A percentile compares a stretch with the other conserved stretches of the same genome.
These are phyloP conservation scores for Aurelia aurita DNA, from an alignment of 30 jellyfish, hydroid and myxozoan genomes.

Conservation along the genomic window DNA sequence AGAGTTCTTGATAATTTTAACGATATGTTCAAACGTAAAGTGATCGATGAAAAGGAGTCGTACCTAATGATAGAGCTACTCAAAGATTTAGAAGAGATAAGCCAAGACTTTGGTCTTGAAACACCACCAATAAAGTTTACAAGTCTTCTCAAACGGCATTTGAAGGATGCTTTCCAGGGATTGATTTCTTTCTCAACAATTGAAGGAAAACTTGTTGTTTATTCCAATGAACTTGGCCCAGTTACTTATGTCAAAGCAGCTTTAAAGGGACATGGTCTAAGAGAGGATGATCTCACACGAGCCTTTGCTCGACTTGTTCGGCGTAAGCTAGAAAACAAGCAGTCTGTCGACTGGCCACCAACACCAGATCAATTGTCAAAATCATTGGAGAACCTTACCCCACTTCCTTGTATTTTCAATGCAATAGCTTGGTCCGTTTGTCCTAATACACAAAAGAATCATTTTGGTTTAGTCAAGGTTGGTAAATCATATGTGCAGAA, in stretches of 20 bases:
- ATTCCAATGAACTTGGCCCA: constrained; percentile 12
- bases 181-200: constrained; percentile 15
- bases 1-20: constrained; percentile 32
- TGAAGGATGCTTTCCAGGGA: constrained; percentile 15
- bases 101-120: constrained; percentile 44
- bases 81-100: constrained; percentile 50
- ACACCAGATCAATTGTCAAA: constrained; percentile 42
- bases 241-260: constrained; percentile 30
- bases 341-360: constrained; percentile 44
- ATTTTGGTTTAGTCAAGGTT: constrained; percentile 48
- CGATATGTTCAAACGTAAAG: constrained; percentile 45
- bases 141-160: constrained; percentile 17
- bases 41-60: constrained; percentile 42
- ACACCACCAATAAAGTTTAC: constrained; percentile 49
- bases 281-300: constrained; percentile 40
- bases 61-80: constrained; percentile 46
- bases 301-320: constrained; percentile 48
- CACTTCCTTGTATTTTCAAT: constrained; percentile 57
- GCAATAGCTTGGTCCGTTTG: constrained; percentile 57
- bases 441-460: constrained; percentile 21
- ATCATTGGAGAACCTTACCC: constrained; percentile 49
- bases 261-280: constrained; percentile 25
- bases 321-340: constrained; percentile 57
- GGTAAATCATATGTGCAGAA: constrained; percentile 49
- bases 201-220: constrained; percentile 31